A percentile compares a stretch with the other conserved stretches of the same genome.
These are phyloP conservation scores for Ursus arctos DNA, from an alignment of 2,113 vertebrate genomes.

Conservation along the genomic window DNA sequence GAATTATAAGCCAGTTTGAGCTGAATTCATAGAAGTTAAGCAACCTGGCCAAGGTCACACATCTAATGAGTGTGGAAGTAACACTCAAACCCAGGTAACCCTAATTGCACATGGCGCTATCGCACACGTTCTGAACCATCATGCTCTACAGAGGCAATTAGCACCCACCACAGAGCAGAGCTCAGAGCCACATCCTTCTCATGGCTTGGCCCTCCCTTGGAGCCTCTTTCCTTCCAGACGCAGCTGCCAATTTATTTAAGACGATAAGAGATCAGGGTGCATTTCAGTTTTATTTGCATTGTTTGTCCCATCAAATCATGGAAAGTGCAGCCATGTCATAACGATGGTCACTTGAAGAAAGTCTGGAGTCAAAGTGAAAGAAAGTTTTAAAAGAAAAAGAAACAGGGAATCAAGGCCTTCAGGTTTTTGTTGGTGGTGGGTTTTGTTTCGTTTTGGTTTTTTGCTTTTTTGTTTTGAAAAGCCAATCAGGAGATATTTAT, in stretches of 20 bases:
- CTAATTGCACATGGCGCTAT: fast-evolving
- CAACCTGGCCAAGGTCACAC: neutral
- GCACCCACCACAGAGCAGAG: neutral
- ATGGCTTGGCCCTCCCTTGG: neutral
- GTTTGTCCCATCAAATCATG: neutral
- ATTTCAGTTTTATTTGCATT: conserved; percentile 3
- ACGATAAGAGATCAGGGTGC: neutral
- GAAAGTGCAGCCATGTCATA: neutral
- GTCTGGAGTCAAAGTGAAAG: neutral
- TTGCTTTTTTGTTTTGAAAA: neutral
- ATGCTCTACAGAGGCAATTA: neutral
- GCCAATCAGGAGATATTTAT: neutral
- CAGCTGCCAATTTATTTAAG: neutral
- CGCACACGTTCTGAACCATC: neutral
- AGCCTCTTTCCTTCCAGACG: conserved; percentile 3
- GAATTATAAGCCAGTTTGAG: neutral
- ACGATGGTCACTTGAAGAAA: neutral
- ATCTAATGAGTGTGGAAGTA: neutral
- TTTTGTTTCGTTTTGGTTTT: neutral
- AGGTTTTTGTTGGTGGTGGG: neutral
- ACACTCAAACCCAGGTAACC: neutral
- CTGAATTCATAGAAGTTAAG: conserved; percentile 43
- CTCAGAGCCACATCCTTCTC: neutral
- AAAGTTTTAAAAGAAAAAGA: neutral
- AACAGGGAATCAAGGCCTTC: neutral